Evolutionary conservation across 2,888 invertebrate genomes (phyloP), one percentile per base, ranked within the genome.

Genomic region (Plebejus argus): DNA sequence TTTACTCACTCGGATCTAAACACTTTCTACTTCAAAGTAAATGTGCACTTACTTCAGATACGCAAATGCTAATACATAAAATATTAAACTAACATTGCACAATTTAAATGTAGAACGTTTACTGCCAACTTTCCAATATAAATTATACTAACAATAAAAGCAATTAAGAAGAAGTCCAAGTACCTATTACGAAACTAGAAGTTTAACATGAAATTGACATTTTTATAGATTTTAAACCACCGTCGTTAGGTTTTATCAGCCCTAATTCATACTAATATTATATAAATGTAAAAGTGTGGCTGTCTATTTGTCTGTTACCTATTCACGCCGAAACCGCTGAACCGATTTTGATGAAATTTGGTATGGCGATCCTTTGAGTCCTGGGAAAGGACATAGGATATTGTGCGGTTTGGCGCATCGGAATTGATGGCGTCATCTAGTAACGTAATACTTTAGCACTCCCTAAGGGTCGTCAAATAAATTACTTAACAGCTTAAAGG

Each of bases 1-100:
- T 61, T 20, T 61, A 20, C 23, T 20, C 10, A 61, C 12, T 20
- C 23, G 5, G n/a, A 58, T 8, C 23, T 3, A 61, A 61, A 23
- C 12, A 23, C 61, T 23, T 61, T 61, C 12, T 61, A 61, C 23
- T 61, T 61, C 10, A 12, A 61, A 61, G 10, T 61, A 23, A 61
- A 12, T 23, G 61, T 61, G 61, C 23, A 58, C 20, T 61, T 61
- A 61, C 23, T 61, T 61, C 61, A 23, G 61, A 23, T 61, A 61
- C 10, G 23, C 20, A 58, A 61, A 61, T 53, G 53, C 53, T 53
- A 53, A 53, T 61, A 23, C 23, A 58, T 58, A n/a, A 23, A 61
- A 58, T 58, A n/a, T 58, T 58, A 58, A 58, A n/a, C n/a, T 58
- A 58, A 61, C 23, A 23, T 61, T 61, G 10, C 23, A 61, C 61